Evolutionary conservation across 2,113 vertebrate genomes (phyloP).

Genomic region (Geococcyx californianus): DNA sequence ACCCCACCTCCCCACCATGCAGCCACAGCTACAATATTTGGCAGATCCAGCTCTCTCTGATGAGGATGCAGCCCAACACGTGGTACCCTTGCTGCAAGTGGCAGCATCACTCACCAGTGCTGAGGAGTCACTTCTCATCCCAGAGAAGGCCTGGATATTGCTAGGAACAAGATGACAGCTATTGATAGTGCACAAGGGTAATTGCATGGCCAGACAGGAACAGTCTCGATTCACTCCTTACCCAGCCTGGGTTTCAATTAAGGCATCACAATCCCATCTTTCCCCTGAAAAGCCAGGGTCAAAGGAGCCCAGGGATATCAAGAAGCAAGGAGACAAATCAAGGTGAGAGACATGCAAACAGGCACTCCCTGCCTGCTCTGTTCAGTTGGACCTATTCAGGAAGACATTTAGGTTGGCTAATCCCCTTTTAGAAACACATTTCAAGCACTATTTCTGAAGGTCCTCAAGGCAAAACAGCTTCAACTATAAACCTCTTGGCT

Average conservation of each 20-base stretch:
- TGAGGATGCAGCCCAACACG: background rate
- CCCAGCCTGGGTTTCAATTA: background rate
- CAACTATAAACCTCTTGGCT: background rate
- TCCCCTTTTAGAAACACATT: background rate
- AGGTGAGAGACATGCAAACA: background rate
- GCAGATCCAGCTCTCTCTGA: background rate
- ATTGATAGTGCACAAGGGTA: background rate
- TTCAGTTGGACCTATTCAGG: background rate
- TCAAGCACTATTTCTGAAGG: background rate
- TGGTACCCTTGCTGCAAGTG: background rate
- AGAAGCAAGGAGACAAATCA: background rate
- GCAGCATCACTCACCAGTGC: background rate
- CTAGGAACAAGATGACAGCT: background rate
- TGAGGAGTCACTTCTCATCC: background rate
- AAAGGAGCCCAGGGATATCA: background rate
- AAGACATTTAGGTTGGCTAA: background rate
- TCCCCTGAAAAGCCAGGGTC: background rate
- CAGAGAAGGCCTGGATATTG: background rate
- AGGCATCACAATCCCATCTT: background rate
- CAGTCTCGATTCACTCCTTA: background rate
- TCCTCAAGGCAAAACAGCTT: background rate
- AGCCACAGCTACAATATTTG: background rate
- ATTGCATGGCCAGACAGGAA: background rate
- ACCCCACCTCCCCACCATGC: background rate
- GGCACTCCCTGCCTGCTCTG: background rate